phyloP scores from a whole-genome alignment of 2,888 invertebrate genomes.

The Orthosia cruda region DNA sequence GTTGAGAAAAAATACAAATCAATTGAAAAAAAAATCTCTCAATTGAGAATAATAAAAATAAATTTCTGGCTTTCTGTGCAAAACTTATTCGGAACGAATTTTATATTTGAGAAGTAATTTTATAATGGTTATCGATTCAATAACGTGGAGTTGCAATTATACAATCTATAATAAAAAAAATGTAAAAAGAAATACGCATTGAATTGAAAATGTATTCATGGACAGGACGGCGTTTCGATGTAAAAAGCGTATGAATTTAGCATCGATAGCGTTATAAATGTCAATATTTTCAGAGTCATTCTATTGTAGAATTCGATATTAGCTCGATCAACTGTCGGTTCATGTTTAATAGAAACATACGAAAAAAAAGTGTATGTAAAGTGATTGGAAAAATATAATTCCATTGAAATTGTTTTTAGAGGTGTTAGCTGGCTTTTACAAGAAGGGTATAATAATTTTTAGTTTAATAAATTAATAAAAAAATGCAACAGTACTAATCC shows the following conservation, averaged over 20 bases:
- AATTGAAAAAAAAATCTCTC: too few species aligned
- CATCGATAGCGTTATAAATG: too few species aligned
- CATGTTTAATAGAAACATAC: too few species aligned
- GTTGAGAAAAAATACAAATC: slow-evolving; percentile 24
- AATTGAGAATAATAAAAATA: slow-evolving; percentile 13
- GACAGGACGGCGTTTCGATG: background rate
- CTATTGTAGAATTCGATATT: too few species aligned
- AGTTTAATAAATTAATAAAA: background rate
- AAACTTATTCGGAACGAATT: slow-evolving; percentile 14
- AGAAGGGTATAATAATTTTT: background rate
- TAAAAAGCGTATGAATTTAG: slow-evolving; percentile 32
- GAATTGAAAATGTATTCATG: slow-evolving; percentile 29
- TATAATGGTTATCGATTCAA: slow-evolving; percentile 8
- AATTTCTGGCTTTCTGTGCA: slow-evolving; percentile 4
- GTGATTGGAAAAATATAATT: too few species aligned
- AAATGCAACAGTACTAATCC: background rate
- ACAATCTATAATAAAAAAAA: slow-evolving; percentile 19
- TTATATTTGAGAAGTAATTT: slow-evolving; percentile 15
- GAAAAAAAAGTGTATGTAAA: too few species aligned
- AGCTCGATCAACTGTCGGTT: too few species aligned
- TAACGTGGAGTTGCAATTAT: slow-evolving; percentile 10
- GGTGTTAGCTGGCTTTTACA: too few species aligned
- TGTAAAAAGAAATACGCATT: too few species aligned
- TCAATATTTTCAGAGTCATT: too few species aligned
- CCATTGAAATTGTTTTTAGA: too few species aligned